Evolutionary conservation across 2,888 invertebrate species (phyloP).

Genomic region (Panzeria rudis): DNA sequence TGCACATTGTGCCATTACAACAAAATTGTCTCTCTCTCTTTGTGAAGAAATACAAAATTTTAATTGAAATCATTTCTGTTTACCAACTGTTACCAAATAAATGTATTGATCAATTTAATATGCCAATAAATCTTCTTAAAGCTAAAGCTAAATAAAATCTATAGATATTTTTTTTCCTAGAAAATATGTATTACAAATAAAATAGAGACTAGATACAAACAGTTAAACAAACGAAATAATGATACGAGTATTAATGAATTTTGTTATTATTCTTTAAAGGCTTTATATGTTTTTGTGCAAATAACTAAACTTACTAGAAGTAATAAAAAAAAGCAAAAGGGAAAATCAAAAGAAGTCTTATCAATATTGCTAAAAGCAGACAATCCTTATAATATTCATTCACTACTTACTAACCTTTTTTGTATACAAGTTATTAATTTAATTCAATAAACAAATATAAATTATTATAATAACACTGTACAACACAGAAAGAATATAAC

Average conservation of each 20-base stretch:
- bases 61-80: neutral
- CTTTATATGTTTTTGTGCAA: slow-evolving; percentile 15
- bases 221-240: neutral
- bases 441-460: neutral
- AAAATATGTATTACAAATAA: neutral
- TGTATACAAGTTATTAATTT: neutral
- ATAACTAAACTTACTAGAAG: slow-evolving; percentile 4
- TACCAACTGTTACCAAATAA: slow-evolving; percentile 45
- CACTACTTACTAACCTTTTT: neutral
- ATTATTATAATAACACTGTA: too few relatives aligned
- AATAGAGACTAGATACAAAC: too few relatives aligned
- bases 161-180: neutral
- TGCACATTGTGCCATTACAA: neutral
- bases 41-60: neutral
- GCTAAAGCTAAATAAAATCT: slow-evolving; percentile 6
- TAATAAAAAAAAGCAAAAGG: neutral
- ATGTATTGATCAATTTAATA: slow-evolving; percentile 37
- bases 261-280: slow-evolving; percentile 36
- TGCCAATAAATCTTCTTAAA: slow-evolving; percentile 34
- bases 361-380: neutral
- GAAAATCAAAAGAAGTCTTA: neutral
- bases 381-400: neutral
- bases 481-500: too few relatives aligned
- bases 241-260: neutral
- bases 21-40: neutral